These are phyloP conservation scores for Latheticus oryzae DNA, from an alignment of 2,888 invertebrate species.

Conservation along the genomic window DNA sequence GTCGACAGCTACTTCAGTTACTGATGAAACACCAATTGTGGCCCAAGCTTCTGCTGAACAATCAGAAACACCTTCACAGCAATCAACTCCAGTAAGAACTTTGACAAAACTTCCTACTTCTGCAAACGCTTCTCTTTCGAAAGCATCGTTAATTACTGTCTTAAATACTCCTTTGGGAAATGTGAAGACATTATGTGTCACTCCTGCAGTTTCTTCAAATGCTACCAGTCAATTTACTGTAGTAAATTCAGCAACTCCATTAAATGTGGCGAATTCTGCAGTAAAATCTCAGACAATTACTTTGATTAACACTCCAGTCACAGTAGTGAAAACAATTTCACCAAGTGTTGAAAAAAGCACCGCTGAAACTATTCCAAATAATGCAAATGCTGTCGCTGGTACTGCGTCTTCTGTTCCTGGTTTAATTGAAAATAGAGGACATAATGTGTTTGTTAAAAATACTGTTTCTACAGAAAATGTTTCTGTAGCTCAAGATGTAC, in stretches of 20 bases:
- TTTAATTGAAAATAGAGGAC: constrained; percentile 57
- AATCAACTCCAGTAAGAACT: constrained; percentile 29
- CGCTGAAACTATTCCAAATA: constrained; percentile 34
- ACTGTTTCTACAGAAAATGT: constrained; percentile 41
- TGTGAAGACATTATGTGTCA: constrained; percentile 62
- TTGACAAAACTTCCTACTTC: constrained; percentile 53
- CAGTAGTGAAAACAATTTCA: constrained; percentile 60
- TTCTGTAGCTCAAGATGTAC: constrained; percentile 49
- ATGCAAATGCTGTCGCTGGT: constrained; percentile 31
- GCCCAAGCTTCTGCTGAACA: constrained; percentile 20
- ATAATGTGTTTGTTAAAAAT: constrained; percentile 65
- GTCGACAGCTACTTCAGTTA: constrained; percentile 37
- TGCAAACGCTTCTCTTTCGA: constrained; percentile 44
- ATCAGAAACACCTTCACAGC: constrained; percentile 27
- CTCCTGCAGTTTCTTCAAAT: constrained; percentile 57
- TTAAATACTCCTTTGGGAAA: constrained; percentile 63
- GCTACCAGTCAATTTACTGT: constrained; percentile 60
- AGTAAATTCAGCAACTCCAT: constrained; percentile 59
- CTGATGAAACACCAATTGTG: constrained; percentile 36
- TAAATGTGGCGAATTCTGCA: constrained; percentile 57
- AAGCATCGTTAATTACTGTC: constrained; percentile 62
- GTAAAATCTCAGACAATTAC: constrained; percentile 62
- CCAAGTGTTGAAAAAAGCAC: constrained; percentile 42
- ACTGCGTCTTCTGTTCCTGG: constrained; percentile 46
- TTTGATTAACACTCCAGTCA: constrained; percentile 61